Base-by-base conservation (phyloP, 2,113 vertebrate genomes). In the Erythrocercus mccallii region DNA sequence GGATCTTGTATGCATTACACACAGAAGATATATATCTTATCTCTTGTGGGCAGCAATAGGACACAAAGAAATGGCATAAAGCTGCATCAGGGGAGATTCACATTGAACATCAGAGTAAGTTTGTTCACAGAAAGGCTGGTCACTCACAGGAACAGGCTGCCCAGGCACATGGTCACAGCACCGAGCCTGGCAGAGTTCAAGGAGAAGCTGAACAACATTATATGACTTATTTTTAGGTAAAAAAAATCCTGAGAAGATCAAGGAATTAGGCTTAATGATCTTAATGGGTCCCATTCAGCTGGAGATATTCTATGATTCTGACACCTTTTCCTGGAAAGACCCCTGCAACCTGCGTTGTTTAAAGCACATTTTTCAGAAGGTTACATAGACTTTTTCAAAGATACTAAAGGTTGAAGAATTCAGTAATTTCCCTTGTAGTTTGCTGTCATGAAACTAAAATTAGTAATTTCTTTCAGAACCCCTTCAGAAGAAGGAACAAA, bases 191-290 rank as follows among this genome's bases (percentile, higher is more conserved):
- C 16, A 78, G 40, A 69, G 21, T 38, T 78, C 33, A 73, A 69
- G 30, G 12, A 64, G 14, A 6, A 5, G 22, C 11, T 77, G 25
- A 10, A 38, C 0, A 6, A 77, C 0, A 2, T 21, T 25, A 24
- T 8, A 48, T 40, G 10, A 13, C 66, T 74, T 70, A 35, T 7
- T 51, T 78, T 17, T 21, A 70, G 12, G n/a, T 30, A 65, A 73
- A 62, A 73, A 71, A 19, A 4, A 2, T 47, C 28, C 11, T 35
- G 27, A 1, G 1, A 45, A 33, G 9, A 77, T 10, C 3, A 24
- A 11, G 20, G 8, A 54, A 42, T 31, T 50, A 58, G 21, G 15
- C 18, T 56, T 16, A 0, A 30, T 54, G 22, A 51, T 53, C 25
- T 6, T 42, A 66, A 35, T 21, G 33, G 9, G 5, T 27, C 19